phyloP scores from a whole-genome alignment of 2,888 invertebrate genomes.

The Tromatobia lineatoria region DNA sequence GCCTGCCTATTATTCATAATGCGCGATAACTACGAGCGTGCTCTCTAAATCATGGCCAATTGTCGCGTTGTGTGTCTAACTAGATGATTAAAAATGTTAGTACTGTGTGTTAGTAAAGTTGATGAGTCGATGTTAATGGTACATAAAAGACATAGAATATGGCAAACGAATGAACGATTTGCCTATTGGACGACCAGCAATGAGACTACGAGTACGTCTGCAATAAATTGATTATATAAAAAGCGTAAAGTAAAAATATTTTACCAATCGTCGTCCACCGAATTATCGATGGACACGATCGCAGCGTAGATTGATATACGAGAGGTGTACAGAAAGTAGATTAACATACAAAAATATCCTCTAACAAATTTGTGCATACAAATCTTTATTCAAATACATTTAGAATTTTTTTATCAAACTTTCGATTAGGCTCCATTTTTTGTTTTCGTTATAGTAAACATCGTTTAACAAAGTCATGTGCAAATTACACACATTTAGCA shows the following conservation, averaged over 20 bases:
- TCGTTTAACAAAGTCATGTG: constrained; percentile 33
- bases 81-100: constrained; percentile 68
- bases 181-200: constrained; percentile 28
- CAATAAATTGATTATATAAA: constrained; percentile 21
- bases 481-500: constrained; percentile 36
- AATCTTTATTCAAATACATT: constrained; percentile 69
- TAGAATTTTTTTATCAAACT: constrained; percentile 39
- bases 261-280: neutral
- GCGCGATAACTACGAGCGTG: constrained; percentile 43
- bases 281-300: constrained; percentile 25
- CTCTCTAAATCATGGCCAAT: constrained; percentile 75
- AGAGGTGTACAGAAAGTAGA: constrained; percentile 25
- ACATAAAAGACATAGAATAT: constrained; percentile 19
- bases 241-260: constrained; percentile 26
- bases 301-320: constrained; percentile 12
- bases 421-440: constrained; percentile 47
- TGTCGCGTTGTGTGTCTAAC: constrained; percentile 82
- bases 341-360: constrained; percentile 40
- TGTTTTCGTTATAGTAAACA: constrained; percentile 23
- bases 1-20: constrained; percentile 48
- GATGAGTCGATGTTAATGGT: constrained; percentile 59
- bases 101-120: constrained; percentile 45
- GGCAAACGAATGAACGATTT: constrained; percentile 26
- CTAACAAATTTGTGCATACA: constrained; percentile 58
- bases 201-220: constrained; percentile 35